Evolutionary conservation across 2,888 invertebrate species (phyloP), one percentile per base, ranked within the genome.

Genomic region (Epicampocera succincta): DNA sequence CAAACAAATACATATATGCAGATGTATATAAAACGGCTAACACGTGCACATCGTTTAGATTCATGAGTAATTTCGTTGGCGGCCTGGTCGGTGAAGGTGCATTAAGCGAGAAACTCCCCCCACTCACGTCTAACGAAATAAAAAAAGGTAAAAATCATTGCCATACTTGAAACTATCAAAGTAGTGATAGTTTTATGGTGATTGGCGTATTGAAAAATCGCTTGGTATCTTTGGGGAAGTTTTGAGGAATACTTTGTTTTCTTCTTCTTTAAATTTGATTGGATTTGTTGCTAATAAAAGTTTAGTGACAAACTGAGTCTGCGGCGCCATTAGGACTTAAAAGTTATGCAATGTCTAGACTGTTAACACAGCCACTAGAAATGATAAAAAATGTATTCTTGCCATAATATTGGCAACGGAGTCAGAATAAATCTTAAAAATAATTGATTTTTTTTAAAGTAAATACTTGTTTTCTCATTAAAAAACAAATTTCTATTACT

Each of bases 281-380:
- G 4, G 19, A 42, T 42, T 9, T 71, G 13, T 54, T 63, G 63
- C 33, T 44, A 73, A 63, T 73, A 63, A 33, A 73, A 61, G 29
- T 63, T 63, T 50, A 21, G 42, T 33, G 19, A 19, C 19, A 46
- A 54, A 40, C 6, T 9, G 8, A 11, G 15, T 21, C 38, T 21
- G 8, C 21, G 75, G 68, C 68, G 75, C 68, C 68, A 61, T 17
- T 44, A 25, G 17, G 44, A 40, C 52, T 68, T 68, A 52, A 33
- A 75, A 68, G 33, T 38, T 68, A 42, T 44, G 13, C 42, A 52
- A 3, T 52, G 75, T 75, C 68, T 76, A 76, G 75, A 76, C 75
- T 40, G 33, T 11, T 44, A 52, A 21, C 13, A 40, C 60, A 74
- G 5, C 50, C 21, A 38, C 17, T 5, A 40, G 21, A 66, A 19